phyloP scores from a whole-genome alignment of 2,113 vertebrate genomes.

The Perognathus longimembris region DNA sequence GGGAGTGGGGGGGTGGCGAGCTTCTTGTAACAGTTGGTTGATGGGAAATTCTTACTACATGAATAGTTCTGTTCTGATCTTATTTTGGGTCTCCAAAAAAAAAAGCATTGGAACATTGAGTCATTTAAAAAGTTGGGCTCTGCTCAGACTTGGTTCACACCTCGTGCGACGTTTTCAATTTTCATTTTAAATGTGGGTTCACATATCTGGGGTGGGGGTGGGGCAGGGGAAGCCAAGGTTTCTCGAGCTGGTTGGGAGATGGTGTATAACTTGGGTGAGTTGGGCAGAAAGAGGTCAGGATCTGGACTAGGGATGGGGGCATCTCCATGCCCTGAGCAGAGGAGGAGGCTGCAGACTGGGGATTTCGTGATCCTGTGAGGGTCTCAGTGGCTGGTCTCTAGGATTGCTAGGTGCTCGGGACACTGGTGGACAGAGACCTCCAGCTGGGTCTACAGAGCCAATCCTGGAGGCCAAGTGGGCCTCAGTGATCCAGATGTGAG shows the following conservation, averaged over 20 bases:
- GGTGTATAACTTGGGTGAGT: neutral
- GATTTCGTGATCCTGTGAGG: neutral
- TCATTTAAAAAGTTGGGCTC: slow-evolving; percentile 51
- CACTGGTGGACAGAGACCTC: too few species aligned
- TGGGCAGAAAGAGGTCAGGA: neutral
- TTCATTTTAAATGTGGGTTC: neutral
- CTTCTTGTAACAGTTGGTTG: slow-evolving; percentile 66
- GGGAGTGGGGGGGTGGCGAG: neutral
- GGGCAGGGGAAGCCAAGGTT: neutral
- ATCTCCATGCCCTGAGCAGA: neutral
- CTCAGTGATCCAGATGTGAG: neutral
- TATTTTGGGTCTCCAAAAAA: slow-evolving; percentile 77
- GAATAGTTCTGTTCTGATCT: slow-evolving; percentile 76
- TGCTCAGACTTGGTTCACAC: neutral
- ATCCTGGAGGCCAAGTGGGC: neutral
- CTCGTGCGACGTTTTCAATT: neutral
- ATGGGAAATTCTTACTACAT: slow-evolving; percentile 74
- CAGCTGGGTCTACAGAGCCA: too few species aligned
- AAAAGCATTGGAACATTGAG: slow-evolving; percentile 52
- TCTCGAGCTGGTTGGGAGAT: neutral
- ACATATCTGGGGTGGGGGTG: neutral
- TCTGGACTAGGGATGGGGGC: neutral
- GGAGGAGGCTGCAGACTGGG: neutral
- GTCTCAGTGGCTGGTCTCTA: too few species aligned
- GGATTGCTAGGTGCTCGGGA: neutral